Percentiles rank a stretch among this genome's conserved stretches.
These are phyloP conservation scores for Melipona beecheii DNA, from an alignment of 2,888 invertebrate genomes.

Conservation along the genomic window DNA sequence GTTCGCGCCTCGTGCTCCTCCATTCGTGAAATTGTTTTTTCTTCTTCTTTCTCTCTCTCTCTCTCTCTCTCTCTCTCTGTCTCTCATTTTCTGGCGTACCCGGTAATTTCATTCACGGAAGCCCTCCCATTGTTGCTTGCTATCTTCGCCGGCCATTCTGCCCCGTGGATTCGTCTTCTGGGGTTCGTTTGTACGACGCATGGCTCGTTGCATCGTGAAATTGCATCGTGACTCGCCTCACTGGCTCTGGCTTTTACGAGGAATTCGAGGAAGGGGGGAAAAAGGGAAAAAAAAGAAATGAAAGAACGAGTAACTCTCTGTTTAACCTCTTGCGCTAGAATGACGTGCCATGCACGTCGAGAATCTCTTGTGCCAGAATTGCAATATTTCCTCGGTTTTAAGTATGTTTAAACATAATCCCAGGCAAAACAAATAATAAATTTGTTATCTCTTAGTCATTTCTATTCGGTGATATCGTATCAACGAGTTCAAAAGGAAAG, in stretches of 20 bases:
- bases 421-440: no score
- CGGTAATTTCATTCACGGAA: slow-evolving; percentile 34
- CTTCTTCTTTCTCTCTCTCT: not conserved
- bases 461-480: no score
- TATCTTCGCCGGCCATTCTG: slow-evolving; percentile 53
- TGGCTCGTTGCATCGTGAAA: slow-evolving; percentile 67
- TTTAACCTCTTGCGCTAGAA: no score
- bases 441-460: no score
- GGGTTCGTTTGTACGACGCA: slow-evolving; percentile 44
- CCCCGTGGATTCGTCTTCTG: slow-evolving; percentile 32
- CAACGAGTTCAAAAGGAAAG: no score
- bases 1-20: slow-evolving; percentile 28
- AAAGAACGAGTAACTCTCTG: no score
- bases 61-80: not conserved
- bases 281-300: slow-evolving; percentile 4
- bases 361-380: no score
- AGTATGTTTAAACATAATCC: no score
- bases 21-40: slow-evolving; percentile 32
- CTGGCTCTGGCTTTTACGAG: slow-evolving; percentile 32
- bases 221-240: slow-evolving; percentile 49
- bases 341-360: no score
- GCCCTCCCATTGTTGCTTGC: slow-evolving; percentile 36
- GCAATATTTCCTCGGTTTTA: no score
- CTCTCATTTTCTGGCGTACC: not conserved
- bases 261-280: slow-evolving; percentile 6